Conservation (phyloP, 2,888 invertebrate genomes). For the Antheraea yamamai region DNA sequence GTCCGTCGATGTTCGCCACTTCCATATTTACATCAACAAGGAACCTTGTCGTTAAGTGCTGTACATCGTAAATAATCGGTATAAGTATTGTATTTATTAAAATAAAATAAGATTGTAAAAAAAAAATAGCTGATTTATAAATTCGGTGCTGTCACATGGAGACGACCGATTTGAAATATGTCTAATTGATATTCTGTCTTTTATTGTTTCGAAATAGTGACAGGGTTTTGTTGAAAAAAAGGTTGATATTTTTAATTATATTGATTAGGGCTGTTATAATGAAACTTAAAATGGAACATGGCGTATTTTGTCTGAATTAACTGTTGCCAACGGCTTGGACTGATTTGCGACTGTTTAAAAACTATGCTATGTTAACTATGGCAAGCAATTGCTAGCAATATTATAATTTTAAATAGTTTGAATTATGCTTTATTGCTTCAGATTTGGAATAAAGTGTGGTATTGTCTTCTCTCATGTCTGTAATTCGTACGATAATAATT, state of each 20-base stretch:
- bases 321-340: neutral
- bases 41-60: slow-evolving; percentile 2
- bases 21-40: slow-evolving; percentile 49
- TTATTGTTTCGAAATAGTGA: slow-evolving; percentile 13
- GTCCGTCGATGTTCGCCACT: slow-evolving; percentile 47
- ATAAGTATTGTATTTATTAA: neutral
- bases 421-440: too few species aligned
- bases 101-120: neutral
- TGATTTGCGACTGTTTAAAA: too few species aligned
- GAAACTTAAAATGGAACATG: neutral
- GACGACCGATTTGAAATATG: slow-evolving; percentile 26
- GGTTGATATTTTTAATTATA: neutral
- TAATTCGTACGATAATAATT: neutral
- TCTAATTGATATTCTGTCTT: slow-evolving; percentile 20
- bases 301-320: neutral
- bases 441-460: too few species aligned
- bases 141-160: slow-evolving; percentile 3
- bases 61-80: slow-evolving; percentile 22
- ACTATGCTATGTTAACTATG: too few species aligned
- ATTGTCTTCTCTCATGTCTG: too few species aligned
- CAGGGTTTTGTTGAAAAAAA: neutral
- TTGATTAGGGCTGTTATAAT: neutral
- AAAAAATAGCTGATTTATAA: slow-evolving; percentile 7
- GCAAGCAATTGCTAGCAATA: too few species aligned
- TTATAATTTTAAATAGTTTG: too few species aligned